phyloP scores from a whole-genome alignment of 2,888 invertebrate species.

The Pteria penguin region DNA sequence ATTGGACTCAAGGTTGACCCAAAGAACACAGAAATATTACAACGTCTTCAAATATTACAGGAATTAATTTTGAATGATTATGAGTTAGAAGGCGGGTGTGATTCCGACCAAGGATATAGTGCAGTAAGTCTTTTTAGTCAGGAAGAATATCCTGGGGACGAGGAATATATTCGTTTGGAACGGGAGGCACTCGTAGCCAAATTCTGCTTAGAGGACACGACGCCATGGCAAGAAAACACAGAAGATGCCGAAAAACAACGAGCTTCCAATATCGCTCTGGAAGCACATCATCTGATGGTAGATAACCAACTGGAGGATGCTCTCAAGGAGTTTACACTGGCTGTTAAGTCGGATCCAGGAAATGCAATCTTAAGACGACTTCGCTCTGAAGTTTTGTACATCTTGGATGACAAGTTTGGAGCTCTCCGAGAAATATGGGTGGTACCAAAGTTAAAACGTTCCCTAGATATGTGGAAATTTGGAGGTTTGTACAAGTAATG shows the following conservation, averaged over 20 bases:
- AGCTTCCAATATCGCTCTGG: conserved; percentile 52
- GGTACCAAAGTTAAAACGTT: conserved; percentile 63
- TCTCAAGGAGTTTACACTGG: conserved; percentile 45
- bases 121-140: conserved; percentile 66
- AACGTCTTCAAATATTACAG: conserved; percentile 62
- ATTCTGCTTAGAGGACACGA: conserved; percentile 56
- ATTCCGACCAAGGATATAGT: conserved; percentile 59
- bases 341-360: conserved; percentile 49
- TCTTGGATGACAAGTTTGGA: conserved; percentile 48
- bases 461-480: conserved; percentile 68
- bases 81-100: conserved; percentile 38
- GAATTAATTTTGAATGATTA: conserved; percentile 59
- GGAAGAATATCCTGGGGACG: conserved; percentile 71
- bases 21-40: conserved; percentile 53
- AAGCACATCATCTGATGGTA: conserved; percentile 50
- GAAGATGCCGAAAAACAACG: conserved; percentile 7
- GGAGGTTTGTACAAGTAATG: too few species aligned
- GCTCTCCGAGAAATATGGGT: conserved; percentile 62
- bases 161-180: conserved; percentile 62
- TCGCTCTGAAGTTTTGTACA: conserved; percentile 57
- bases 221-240: conserved; percentile 39
- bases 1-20: conserved; percentile 63
- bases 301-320: conserved; percentile 49
- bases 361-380: conserved; percentile 60
- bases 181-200: conserved; percentile 63